Percentiles rank a stretch among this genome's conserved stretches.
phyloP scores from a whole-genome alignment of 2,113 vertebrate genomes.

The Elephas maximus region DNA sequence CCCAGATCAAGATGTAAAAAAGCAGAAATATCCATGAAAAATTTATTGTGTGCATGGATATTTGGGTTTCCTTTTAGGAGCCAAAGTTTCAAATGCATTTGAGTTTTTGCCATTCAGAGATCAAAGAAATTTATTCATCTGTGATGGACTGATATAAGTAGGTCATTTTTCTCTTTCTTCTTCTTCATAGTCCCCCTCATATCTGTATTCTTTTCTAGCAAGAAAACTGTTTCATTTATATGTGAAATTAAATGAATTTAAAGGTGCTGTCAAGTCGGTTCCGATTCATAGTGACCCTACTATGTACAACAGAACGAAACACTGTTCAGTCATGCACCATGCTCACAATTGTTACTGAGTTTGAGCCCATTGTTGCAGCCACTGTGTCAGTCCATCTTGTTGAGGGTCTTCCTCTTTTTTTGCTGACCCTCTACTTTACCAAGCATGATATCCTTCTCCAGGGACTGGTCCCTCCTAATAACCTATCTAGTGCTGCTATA shows the following conservation, averaged over 20 bases:
- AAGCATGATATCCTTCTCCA: too few relatives aligned
- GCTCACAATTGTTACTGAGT: too few relatives aligned
- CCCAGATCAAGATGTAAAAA: constrained; percentile 34
- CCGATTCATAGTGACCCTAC: too few relatives aligned
- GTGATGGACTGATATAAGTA: not conserved
- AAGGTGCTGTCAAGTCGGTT: not conserved
- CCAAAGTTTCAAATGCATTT: constrained; percentile 41
- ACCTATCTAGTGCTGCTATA: too few relatives aligned
- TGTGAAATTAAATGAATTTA: constrained; percentile 41
- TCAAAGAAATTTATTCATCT: constrained; percentile 22
- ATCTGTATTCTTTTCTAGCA: constrained; percentile 34
- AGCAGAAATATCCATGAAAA: constrained; percentile 40
- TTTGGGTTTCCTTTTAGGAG: not conserved
- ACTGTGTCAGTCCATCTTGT: too few relatives aligned
- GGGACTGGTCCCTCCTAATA: too few relatives aligned
- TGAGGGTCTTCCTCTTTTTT: too few relatives aligned
- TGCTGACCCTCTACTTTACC: too few relatives aligned
- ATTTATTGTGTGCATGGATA: not conserved
- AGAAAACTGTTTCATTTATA: constrained; percentile 3
- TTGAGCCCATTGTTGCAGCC: too few relatives aligned
- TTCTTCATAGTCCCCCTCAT: constrained; percentile 16
- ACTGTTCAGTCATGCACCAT: too few relatives aligned
- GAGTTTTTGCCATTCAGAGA: constrained; percentile 47
- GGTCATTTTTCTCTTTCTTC: not conserved
- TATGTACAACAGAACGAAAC: too few relatives aligned